Evolutionary conservation across 2,113 vertebrate species (phyloP), one percentile per base, ranked within the genome.

Genomic region (Theristicus caerulescens): DNA sequence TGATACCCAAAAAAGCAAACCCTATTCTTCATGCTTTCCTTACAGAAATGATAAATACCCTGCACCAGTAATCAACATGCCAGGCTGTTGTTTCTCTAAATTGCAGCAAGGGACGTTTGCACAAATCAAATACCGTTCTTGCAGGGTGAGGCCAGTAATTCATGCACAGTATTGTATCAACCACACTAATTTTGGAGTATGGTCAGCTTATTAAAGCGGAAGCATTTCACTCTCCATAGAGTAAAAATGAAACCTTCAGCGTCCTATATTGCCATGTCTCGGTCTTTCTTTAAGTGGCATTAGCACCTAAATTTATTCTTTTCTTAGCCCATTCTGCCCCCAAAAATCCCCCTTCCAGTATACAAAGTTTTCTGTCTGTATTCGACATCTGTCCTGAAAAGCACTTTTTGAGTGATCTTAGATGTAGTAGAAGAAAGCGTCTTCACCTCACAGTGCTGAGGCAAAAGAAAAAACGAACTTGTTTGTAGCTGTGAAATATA

Each of bases 181-280:
- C 55, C 61, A 86, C 92, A 96, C 69, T 91, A 77, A 96, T 81
- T 95, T 64, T 73, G 62, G 70, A 89, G 55, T 77, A 90, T 22
- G 79, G 88, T 96, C 96, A 93, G 96, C 91, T 96, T 97, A 70
- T 29, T 86, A 69, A 96, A 94, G 94, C 1, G 94, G 94, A 94
- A 96, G 91, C 82, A 88, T 96, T 86, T 96, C 91, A 78, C 88
- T 97, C 88, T 97, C 96, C 95, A 90, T 89, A 93, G 91, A 98
- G 91, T 93, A 97, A 97, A 97, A 90, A 79, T 91, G 84, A 82
- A 82, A 70, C 52, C 91, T 92, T 93, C 95, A 70, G 76, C 21
- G 5, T 78, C 51, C 57, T 84, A 72, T 95, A 52, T 95, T 91
- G 88, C 94, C 87, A 52, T 87, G 88, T 96, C 94, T 97, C 13